phyloP scores from a whole-genome alignment of 2,797 vertebrate genomes.

The Spheniscus humboldti region DNA sequence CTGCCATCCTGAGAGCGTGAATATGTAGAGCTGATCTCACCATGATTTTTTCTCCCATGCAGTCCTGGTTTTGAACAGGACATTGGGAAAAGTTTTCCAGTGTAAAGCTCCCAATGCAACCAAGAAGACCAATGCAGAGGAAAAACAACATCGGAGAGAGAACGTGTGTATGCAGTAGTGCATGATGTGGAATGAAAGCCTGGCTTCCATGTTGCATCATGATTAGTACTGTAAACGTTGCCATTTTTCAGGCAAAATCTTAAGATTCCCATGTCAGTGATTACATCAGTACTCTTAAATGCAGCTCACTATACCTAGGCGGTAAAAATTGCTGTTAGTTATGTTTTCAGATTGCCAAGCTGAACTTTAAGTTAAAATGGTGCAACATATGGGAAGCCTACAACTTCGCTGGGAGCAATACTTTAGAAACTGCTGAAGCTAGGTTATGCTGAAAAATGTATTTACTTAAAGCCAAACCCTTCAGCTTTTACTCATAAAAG shows the following conservation, averaged over 20 bases:
- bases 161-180: fast-evolving
- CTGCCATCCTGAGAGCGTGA: neutral
- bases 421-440: neutral
- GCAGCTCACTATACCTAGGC: neutral
- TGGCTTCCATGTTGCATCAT: neutral
- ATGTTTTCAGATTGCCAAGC: neutral
- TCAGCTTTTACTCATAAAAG: neutral
- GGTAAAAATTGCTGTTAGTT: neutral
- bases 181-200: fast-evolving
- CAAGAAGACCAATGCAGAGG: neutral
- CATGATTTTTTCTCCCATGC: neutral
- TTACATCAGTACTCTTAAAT: neutral
- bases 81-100: neutral
- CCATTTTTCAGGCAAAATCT: neutral
- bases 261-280: neutral
- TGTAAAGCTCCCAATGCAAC: neutral
- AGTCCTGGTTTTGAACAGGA: neutral
- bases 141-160: neutral
- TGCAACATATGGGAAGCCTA: neutral
- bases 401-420: neutral
- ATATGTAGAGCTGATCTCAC: neutral
- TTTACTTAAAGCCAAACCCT: neutral
- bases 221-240: neutral
- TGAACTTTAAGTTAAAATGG: neutral
- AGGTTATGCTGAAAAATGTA: neutral